Percentiles rank a stretch among this genome's conserved stretches.
These are phyloP conservation scores for Temnothorax nylanderi DNA, from an alignment of 1,140 invertebrate species.

Conservation along the genomic window DNA sequence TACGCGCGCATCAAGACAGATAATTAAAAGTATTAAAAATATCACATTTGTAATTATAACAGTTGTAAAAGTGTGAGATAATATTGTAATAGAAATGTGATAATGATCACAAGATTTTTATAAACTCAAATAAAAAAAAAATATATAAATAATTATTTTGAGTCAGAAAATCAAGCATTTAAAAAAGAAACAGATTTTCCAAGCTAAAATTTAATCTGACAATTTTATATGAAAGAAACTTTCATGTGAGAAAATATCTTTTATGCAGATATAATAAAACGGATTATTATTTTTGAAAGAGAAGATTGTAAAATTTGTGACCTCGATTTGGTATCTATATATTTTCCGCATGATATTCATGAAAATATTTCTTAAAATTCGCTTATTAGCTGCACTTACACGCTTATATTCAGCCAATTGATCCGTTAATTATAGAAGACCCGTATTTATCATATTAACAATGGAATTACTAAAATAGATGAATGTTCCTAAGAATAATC, in stretches of 20 bases:
- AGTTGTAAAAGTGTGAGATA: neutral
- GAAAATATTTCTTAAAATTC: neutral
- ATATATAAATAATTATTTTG: constrained; percentile 64
- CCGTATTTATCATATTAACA: neutral
- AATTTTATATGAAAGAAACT: neutral
- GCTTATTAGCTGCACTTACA: neutral
- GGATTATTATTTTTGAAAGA: neutral
- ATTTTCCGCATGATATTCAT: neutral
- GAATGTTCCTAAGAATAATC: neutral
- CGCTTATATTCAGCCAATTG: neutral
- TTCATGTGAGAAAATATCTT: neutral
- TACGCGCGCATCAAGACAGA: neutral
- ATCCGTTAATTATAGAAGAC: neutral
- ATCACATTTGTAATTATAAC: constrained; percentile 19
- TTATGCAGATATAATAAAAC: neutral
- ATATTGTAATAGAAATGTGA: constrained; percentile 20
- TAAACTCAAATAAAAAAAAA: constrained; percentile 20
- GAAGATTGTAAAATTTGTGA: neutral
- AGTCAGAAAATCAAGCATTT: constrained; percentile 57
- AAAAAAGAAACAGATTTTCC: constrained; percentile 65
- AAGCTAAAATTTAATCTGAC: neutral
- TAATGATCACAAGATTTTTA: neutral
- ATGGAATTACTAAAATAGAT: constrained; percentile 3
- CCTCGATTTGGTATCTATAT: neutral
- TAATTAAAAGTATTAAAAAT: constrained; percentile 31